Evolutionary conservation across 2,888 invertebrate genomes (phyloP), one percentile per base, ranked within the genome.

Genomic region (Chaitophorus viminalis): DNA sequence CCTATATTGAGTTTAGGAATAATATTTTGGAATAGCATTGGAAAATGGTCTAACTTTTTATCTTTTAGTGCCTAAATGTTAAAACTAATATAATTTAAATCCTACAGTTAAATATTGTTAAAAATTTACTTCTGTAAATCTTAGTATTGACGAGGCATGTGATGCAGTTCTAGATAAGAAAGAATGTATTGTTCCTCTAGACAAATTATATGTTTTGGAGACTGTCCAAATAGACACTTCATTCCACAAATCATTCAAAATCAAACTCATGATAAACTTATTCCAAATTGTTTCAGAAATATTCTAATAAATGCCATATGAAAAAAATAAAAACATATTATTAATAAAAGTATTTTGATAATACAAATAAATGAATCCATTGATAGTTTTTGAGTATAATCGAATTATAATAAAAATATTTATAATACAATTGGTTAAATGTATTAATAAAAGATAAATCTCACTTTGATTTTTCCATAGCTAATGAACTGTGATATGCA

Each of bases 261-360:
- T 96, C 89, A 99, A 91, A 17, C 98, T 96, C 89, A 96, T 92
- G 91, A 96, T 98, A 92, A 98, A 96, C 82, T 98, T 94, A 90
- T 94, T 93, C 88, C 97, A 90, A n/a, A 95, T 93, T 72, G 91
- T 91, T 90, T 93, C 93, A 0, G 94, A 91, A 17, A 94, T 92
- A 90, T 92, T 93, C 95, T 95, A 90, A 33, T 92, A 91, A 89
- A 89, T 89, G 84, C 89, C 31, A 81, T 83, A 89, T 86, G 76
- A 87, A 89, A 9, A 68, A 83, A n/a, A n/a, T n/a, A n/a, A n/a
- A 79, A 31, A 74, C 46, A 60, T 11, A 31, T 54, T 46, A 76
- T n/a, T 21, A 70, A 54, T n/a, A 76, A 72, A 78, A 72, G 52
- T 52, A 52, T 25, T 65, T 11, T 29, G 25, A n/a, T 29, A n/a